Evolutionary conservation across 1,140 invertebrate species (phyloP).

Genomic region (Colletes latitarsis): DNA sequence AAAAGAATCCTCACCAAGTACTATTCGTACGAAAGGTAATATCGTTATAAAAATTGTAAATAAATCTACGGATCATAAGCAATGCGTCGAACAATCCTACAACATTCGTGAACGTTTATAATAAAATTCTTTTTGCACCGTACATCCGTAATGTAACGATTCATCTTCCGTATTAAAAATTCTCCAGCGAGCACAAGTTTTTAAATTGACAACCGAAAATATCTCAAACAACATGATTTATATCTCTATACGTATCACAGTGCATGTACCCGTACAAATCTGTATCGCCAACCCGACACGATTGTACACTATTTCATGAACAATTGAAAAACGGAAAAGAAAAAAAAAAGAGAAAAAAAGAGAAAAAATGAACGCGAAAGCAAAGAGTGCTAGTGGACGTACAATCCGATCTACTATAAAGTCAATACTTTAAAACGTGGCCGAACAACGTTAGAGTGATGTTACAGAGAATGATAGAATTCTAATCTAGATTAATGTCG

Average conservation of each 20-base stretch:
- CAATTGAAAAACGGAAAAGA: slow-evolving; percentile 15
- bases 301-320: slow-evolving; percentile 2
- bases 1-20: slow-evolving; percentile 15
- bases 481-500: slow-evolving; percentile 17
- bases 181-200: slow-evolving; percentile 1
- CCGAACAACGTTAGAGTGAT: slow-evolving; percentile 30
- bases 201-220: slow-evolving; percentile 27
- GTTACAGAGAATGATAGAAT: slow-evolving; percentile 32
- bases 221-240: slow-evolving; percentile 31
- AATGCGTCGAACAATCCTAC: slow-evolving; percentile 8
- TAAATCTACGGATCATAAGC: not conserved
- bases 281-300: slow-evolving; percentile 21
- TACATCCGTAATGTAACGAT: slow-evolving; percentile 8
- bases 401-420: slow-evolving; percentile 4
- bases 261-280: slow-evolving; percentile 38
- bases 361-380: slow-evolving; percentile 30
- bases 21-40: not conserved
- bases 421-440: slow-evolving; percentile 24
- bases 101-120: slow-evolving; percentile 11
- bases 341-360: slow-evolving; percentile 35
- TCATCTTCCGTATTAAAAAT: not conserved
- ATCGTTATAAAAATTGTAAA: not conserved
- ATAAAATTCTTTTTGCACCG: slow-evolving; percentile 19
- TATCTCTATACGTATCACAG: slow-evolving; percentile 62
- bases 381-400: slow-evolving; percentile 26